Evolutionary conservation across 2,797 vertebrate species (phyloP), one percentile per base, ranked within the genome.

Genomic region (Muscicapa striata): DNA sequence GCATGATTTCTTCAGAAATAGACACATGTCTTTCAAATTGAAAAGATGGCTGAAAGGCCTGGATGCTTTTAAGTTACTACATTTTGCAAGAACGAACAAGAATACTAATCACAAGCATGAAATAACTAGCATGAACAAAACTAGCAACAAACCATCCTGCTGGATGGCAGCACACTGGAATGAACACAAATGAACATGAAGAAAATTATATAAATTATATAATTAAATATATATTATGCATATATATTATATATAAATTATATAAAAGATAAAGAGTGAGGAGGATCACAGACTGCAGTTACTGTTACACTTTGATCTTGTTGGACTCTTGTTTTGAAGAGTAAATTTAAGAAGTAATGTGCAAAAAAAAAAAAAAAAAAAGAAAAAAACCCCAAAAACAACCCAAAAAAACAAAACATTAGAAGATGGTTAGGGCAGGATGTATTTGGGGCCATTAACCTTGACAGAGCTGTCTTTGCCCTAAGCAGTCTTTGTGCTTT

Each of bases 381-480:
- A n/a, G n/a, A n/a, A n/a, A n/a, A n/a, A n/a, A n/a, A n/a, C n/a
- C n/a, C n/a, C 34, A 34, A 34, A 34, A 34, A 34, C 36, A 15
- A 36, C 36, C 4, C 26, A 17, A 29, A 51, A 51, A 51, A 29
- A 7, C 15, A 24, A n/a, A 66, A 26, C 15, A 51, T 27, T 89
- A 51, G 59, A 64, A 84, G 11, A 46, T 24, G 11, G 41, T 93
- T 84, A 74, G 27, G 6, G 27, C 7, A 83, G 32, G 48, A 77
- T 93, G 36, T 46, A 92, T 93, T 75, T 96, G 55, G 29, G 61
- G 11, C 62, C 58, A 73, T 85, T 95, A 81, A 81, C 66, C 82
- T 78, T 91, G 46, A 58, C 17, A 85, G 64, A 80, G 19, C 3
- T 87, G 24, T 66, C 55, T 91, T 89, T 91, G 89, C 89, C 79